Base-by-base conservation (phyloP, 2,797 vertebrate species). In the Uromys caudimaculatus region DNA sequence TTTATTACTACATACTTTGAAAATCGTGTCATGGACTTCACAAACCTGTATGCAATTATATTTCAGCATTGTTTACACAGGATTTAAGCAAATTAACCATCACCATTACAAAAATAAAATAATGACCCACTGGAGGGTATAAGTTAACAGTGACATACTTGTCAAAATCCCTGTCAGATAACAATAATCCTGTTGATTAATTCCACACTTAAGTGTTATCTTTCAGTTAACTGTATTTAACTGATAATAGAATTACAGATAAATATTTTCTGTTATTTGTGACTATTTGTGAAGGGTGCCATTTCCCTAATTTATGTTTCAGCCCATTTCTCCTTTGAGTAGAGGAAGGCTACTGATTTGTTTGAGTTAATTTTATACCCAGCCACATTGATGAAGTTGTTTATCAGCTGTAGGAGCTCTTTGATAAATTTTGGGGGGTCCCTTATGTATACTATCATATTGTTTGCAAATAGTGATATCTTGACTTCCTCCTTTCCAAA, bases 261-360 rank as follows among this genome's bases (percentile, higher is more conserved):
- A 95, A 81, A 77, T 79, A 91, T 82, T 71, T 94, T 97, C 50
- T 92, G n/a, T 71, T n/a, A 21, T 71, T 71, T 71, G 35, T 38
- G 35, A 71, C 32, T 71, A 71, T 71, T 71, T 71, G 35, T 71
- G 35, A 38, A 38, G 67, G 35, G 35, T n/a, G 0, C 19, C 3
- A 3, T 71, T 71, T 71, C 17, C 17, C 35, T 19, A 71, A 38
- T 71, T n/a, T 38, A 16, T 71, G 38, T 71, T 16, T n/a, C 35
- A 71, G 67, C 1, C 7, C 3, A 17, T 71, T n/a, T 71, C 7
- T 71, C 1, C 0, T 71, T 71, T 38, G 3, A 71, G 35, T 19
- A 71, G 17, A 38, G 17, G 35, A 69, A 69, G 7, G 7, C 7
- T 21, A 38, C 35, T 38, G 17, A 71, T n/a, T 38, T 71, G 2